Conservation (phyloP, 1,140 invertebrate species). For the Platyura marginata region DNA sequence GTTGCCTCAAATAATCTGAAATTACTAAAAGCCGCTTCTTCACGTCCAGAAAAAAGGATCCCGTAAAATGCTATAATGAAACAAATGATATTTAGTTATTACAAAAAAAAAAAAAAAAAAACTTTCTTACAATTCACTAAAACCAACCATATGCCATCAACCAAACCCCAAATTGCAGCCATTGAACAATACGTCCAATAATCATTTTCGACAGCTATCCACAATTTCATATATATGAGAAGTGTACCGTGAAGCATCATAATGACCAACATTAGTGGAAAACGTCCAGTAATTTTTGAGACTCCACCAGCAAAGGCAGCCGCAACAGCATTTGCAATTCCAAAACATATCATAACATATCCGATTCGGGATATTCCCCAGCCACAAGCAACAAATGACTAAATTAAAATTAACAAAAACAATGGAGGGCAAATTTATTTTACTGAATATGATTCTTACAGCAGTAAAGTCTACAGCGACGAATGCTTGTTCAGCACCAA, state of each 20-base stretch:
- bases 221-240: slow-evolving; percentile 42
- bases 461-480: slow-evolving; percentile 76
- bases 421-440: no score
- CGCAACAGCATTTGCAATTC: slow-evolving; percentile 62
- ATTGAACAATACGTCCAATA: slow-evolving; percentile 61
- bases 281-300: slow-evolving; percentile 61
- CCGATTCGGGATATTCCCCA: slow-evolving; percentile 80
- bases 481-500: slow-evolving; percentile 85
- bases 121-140: slow-evolving; percentile 70
- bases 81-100: slow-evolving; percentile 3
- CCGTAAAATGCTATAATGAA: slow-evolving; percentile 61
- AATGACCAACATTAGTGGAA: slow-evolving; percentile 55
- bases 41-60: slow-evolving; percentile 64
- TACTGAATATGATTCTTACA: slow-evolving; percentile 30
- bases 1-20: slow-evolving; percentile 82
- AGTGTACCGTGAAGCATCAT: slow-evolving; percentile 48
- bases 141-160: slow-evolving; percentile 85
- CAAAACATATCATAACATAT: slow-evolving; percentile 83
- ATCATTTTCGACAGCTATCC: slow-evolving; percentile 54
- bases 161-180: slow-evolving; percentile 76
- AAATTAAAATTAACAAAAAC: neutral
- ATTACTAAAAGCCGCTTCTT: slow-evolving; percentile 85
- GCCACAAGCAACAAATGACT: slow-evolving; percentile 79
- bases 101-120: slow-evolving; percentile 3
- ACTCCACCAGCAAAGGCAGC: slow-evolving; percentile 60